Evolutionary conservation across 2,113 vertebrate species (phyloP), one percentile per base, ranked within the genome.

Genomic region (Gnathonemus echidnorhynchus): DNA sequence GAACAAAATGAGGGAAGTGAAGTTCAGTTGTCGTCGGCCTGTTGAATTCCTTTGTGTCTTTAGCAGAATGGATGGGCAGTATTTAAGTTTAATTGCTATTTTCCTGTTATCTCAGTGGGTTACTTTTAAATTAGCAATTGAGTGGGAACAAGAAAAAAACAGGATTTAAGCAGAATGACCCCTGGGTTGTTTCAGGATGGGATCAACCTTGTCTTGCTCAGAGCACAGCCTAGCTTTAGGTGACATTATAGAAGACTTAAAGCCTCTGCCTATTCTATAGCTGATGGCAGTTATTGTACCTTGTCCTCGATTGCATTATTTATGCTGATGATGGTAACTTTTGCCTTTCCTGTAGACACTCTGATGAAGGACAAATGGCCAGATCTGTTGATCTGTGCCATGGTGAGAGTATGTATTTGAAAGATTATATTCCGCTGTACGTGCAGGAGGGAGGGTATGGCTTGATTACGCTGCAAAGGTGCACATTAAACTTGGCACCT

Each of bases 391-490:
- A 66, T 85, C 39, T 4, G n/a, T 62, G 50, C 39, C 35, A 83
- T 31, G 50, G 49, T 39, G 77, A 4, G 50, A 17, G 24, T 31
- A 80, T 46, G n/a, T 85, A 24, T 89, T 87, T 31, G 53, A 88
- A 89, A 77, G 83, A 87, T 83, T 89, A 80, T 89, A 87, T 91
- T 89, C 84, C 27, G 88, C 56, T 87, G 35, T 8, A 87, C 1
- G 15, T 46, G 45, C 90, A 89, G 90, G 45, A 87, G 46, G 1
- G 31, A 46, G 53, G 24, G 56, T 39, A 13, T 42, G 45, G 49
- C 88, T 49, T 88, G 48, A 89, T 91, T 86, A 88, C 84, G n/a
- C 50, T 70, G 49, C 62, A 87, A 45, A 77, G 50, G 21, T 35
- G 24, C 39, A 27, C 27, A 45, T n/a, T 53, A 80, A 1, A 48